phyloP scores from a whole-genome alignment of 2,888 invertebrate species.

The Drosophila borealis region DNA sequence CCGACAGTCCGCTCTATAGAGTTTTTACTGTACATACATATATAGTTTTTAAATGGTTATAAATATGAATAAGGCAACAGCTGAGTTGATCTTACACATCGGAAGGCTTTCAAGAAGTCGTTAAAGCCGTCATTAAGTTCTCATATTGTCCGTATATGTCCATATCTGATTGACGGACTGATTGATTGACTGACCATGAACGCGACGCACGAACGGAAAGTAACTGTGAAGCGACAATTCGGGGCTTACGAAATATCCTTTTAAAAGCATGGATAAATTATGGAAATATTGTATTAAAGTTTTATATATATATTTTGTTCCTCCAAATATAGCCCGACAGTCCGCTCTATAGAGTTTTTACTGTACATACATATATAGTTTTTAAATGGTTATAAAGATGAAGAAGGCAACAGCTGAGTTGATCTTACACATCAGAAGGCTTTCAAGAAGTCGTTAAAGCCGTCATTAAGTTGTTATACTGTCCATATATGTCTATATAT shows the following conservation, averaged over 20 bases:
- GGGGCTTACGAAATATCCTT: too few species aligned
- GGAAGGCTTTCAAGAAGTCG: slow-evolving; percentile 34
- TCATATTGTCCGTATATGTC: slow-evolving; percentile 23
- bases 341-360: too few species aligned
- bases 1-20: too few species aligned
- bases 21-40: neutral
- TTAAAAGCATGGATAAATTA: too few species aligned
- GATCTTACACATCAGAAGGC: slow-evolving; percentile 31
- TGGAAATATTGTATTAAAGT: too few species aligned
- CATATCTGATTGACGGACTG: too few species aligned
- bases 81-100: slow-evolving; percentile 29
- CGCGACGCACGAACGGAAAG: too few species aligned
- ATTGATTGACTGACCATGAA: too few species aligned
- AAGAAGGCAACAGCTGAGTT: slow-evolving; percentile 4
- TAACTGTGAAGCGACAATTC: too few species aligned
- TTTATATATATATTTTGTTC: too few species aligned
- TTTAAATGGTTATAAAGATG: neutral
- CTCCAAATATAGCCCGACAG: too few species aligned
- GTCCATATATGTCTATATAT: neutral
- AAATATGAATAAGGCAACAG: slow-evolving; percentile 1
- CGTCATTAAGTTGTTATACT: slow-evolving; percentile 66
- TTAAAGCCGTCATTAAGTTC: slow-evolving; percentile 19
- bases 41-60: neutral
- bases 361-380: neutral
- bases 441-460: slow-evolving; percentile 59